Base-by-base conservation (phyloP, 2,113 vertebrate genomes). In the Pavo muticus region DNA sequence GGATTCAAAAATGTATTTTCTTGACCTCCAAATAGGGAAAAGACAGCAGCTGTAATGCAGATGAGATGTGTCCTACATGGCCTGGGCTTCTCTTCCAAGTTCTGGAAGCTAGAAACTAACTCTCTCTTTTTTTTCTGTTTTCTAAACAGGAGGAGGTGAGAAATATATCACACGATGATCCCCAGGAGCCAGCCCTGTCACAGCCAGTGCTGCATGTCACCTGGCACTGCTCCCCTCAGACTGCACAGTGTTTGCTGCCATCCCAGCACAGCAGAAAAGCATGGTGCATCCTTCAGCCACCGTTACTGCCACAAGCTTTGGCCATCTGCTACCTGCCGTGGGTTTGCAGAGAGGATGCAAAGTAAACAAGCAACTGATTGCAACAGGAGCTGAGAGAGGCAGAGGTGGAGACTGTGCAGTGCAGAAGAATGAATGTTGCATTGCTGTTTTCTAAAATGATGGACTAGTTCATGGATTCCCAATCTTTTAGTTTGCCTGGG, bases 21-120 rank as follows among this genome's bases (percentile, higher is more conserved):
- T 84, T 96, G 95, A 93, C 88, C 87, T 74, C 91, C 59, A 81
- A 91, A 96, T 64, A 70, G 76, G 94, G 87, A 87, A 59, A 70
- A 63, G 50, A 76, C 60, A 95, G 44, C 83, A 86, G 88, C 91
- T 96, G 86, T 54, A 59, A 68, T 4, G 65, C 76, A 94, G 77
- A 89, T 85, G 68, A 90, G 82, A 94, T 15, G 30, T 76, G 65
- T 80, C 84, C 88, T 95, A 37, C 75, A 67, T 50, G 77, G 69
- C 57, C 78, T 88, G 74, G 60, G 52, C 32, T 73, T 42, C 87
- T 73, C 52, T 73, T 75, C 45, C 69, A 23, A 12, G 29, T 59
- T 29, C 50, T 78, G 40, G 11, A n/a, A 84, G 47, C 50, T 25
- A 56, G 47, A 71, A 79, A 11, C 27, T 50, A 14, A 68, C 30